Conservation (phyloP, 2,888 invertebrate species). For the Rhynchonema sp. region DNA sequence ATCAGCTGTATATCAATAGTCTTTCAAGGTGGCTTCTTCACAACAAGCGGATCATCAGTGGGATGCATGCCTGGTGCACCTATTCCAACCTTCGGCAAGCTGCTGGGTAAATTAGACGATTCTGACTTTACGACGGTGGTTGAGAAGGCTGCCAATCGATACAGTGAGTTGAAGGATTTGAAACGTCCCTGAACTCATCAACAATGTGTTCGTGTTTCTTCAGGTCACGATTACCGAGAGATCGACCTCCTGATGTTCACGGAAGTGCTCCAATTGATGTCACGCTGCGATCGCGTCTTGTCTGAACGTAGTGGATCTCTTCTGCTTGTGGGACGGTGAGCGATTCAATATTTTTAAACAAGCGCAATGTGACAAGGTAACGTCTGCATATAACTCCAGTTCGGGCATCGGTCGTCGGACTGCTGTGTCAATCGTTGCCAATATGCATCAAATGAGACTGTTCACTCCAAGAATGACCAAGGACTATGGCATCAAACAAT, state of each 20-base stretch:
- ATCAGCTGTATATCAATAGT: too few relatives aligned
- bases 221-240: conserved; percentile 46
- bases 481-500: conserved; percentile 43
- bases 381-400: background rate
- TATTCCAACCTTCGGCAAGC: conserved; percentile 30
- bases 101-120: conserved; percentile 11
- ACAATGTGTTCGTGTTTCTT: too few relatives aligned
- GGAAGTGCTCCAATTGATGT: conserved; percentile 46
- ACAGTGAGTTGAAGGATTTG: conserved; percentile 9
- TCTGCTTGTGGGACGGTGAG: conserved; percentile 54
- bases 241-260: conserved; percentile 45
- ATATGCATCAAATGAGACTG: conserved; percentile 47
- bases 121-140: conserved; percentile 24
- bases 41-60: too few relatives aligned
- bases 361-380: background rate
- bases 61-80: conserved; percentile 29
- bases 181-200: too few relatives aligned
- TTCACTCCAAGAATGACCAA: conserved; percentile 39
- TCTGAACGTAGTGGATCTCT: conserved; percentile 44
- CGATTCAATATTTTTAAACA: too few relatives aligned
- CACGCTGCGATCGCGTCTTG: conserved; percentile 45
- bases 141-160: conserved; percentile 31
- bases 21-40: too few relatives aligned
- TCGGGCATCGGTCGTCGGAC: conserved; percentile 59
- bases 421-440: conserved; percentile 50